Percentiles rank a stretch among this genome's conserved stretches.
phyloP scores from a whole-genome alignment of 2,888 invertebrate species.

The Sympetrum striolatum region DNA sequence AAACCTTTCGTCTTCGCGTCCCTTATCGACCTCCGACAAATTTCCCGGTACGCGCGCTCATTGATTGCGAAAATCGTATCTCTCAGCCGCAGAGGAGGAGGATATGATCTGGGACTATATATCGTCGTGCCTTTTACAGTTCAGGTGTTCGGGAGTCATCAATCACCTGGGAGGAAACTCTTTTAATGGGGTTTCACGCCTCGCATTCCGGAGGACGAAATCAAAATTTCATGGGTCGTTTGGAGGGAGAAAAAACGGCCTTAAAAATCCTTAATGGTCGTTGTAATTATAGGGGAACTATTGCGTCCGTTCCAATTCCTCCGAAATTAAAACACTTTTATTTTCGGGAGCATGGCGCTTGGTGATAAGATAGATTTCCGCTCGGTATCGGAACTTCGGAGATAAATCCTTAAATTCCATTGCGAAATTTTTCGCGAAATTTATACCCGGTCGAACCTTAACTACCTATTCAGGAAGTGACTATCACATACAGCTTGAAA shows the following conservation, averaged over 20 bases:
- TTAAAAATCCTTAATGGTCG: neutral
- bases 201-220: neutral
- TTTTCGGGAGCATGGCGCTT: too few relatives aligned
- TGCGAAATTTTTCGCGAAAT: too few relatives aligned
- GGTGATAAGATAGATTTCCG: too few relatives aligned
- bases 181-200: conserved; percentile 6
- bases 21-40: conserved; percentile 5
- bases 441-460: too few relatives aligned
- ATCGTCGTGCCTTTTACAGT: neutral
- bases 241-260: neutral
- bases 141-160: conserved; percentile 1
- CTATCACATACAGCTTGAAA: too few relatives aligned
- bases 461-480: too few relatives aligned
- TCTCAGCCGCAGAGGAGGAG: neutral
- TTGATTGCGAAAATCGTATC: neutral
- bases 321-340: too few relatives aligned
- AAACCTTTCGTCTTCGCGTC: neutral
- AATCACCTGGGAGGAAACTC: neutral
- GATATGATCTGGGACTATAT: neutral
- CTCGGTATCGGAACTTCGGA: too few relatives aligned
- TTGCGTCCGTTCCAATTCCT: neutral
- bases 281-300: neutral
- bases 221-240: conserved; percentile 13
- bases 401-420: too few relatives aligned
- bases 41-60: neutral